phyloP scores from a whole-genome alignment of 2,888 invertebrate species.

The Callyntrura sp. region DNA sequence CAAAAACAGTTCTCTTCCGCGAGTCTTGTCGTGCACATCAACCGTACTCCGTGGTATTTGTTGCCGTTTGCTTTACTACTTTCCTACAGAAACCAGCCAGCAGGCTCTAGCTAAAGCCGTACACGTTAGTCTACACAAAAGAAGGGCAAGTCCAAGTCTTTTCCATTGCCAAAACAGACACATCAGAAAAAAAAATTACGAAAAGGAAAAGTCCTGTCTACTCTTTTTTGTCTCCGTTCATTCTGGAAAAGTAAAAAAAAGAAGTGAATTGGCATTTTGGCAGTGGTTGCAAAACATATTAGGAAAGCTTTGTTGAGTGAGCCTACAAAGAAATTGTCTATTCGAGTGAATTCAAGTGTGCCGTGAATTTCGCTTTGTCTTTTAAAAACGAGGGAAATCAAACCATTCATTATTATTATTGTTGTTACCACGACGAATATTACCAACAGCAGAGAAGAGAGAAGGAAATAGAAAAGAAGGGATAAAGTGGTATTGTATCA shows the following conservation, averaged over 20 bases:
- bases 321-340: conserved; percentile 4
- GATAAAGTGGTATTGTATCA: not conserved
- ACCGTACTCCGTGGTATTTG: not conserved
- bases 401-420: not conserved
- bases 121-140: no score
- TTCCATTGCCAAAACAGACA: not conserved
- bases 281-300: not conserved
- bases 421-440: not conserved
- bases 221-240: conserved; percentile 15
- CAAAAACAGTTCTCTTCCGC: conserved; percentile 72
- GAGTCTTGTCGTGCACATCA: conserved; percentile 64
- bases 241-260: not conserved
- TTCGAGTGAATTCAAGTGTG: conserved; percentile 20
- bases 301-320: no score
- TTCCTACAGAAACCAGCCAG: no score
- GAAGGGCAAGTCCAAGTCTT: not conserved
- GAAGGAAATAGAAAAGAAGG: no score
- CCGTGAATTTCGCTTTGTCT: conserved; percentile 6
- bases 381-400: not conserved
- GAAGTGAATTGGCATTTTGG: conserved; percentile 36
- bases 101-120: not conserved
- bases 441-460: not conserved
- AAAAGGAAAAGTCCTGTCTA: conserved; percentile 8
- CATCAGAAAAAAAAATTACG: not conserved
- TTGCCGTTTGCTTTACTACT: not conserved